Base-by-base conservation (phyloP, 1,140 invertebrate species). In the Frieseomelitta varia region DNA sequence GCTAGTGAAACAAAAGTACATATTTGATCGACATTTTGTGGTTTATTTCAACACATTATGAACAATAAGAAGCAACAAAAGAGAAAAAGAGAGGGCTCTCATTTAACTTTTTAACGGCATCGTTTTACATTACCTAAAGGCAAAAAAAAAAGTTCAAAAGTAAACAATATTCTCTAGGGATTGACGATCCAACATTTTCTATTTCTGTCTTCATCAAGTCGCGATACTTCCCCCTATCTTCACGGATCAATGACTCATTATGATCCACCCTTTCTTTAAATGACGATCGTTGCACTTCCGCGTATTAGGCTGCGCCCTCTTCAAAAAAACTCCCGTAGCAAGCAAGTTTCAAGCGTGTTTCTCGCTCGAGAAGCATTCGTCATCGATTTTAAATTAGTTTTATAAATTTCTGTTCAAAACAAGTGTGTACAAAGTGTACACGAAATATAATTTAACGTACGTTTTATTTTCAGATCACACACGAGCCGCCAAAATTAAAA, bases 401-500 rank as follows among this genome's bases (percentile, higher is more conserved):
- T 19, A n/a, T 0, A 21, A 39, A 68, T 68, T 12, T 30, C 11
- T 30, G 39, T 6, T 39, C 39, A 6, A 39, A 39, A 39, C 39
- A 39, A 39, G 39, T 6, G 39, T 39, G 39, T 39, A 39, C 39
- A 8, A 39, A 4, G 39, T 39, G 6, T 39, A 39, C 6, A 39
- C n/a, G n/a, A 47, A 47, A 47, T 47, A 8, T 47, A 47, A 47
- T 47, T 47, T 6, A 47, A 47, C 6, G 6, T 47, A 8, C 39
- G 39, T 47, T 0, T 47, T 47, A 47, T 47, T 61, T 84, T 24
- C 79, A 90, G 88, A 68, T 85, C 47, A 91, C 94, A 34, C 92
- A 95, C 58, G 95, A 95, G 88, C 96, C 90, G 89, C 92, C 94
- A 90, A 93, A 94, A 93, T 90, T 94, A 89, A 94, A 93, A 91